Percentiles rank a stretch among this genome's conserved stretches.
phyloP scores from a whole-genome alignment of 2,797 vertebrate genomes.

The Coilia nasus region DNA sequence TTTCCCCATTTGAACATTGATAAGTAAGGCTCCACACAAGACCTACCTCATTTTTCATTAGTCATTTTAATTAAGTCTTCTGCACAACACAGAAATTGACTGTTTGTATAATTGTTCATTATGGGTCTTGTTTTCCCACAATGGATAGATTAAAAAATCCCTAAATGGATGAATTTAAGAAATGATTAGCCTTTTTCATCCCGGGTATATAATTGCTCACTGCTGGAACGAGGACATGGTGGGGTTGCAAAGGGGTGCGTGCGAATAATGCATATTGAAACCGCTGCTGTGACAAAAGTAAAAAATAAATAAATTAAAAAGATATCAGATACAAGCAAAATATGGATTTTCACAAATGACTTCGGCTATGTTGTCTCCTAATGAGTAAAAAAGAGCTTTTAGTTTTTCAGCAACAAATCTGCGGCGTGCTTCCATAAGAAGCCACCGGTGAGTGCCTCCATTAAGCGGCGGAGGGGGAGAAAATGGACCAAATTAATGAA shows the following conservation, averaged over 20 bases:
- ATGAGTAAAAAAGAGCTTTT: slow-evolving; percentile 49
- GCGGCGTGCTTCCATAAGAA: slow-evolving; percentile 37
- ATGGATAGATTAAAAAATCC: slow-evolving; percentile 78
- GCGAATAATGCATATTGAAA: slow-evolving; percentile 71
- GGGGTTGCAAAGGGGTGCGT: slow-evolving; percentile 76
- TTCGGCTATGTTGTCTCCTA: slow-evolving; percentile 50
- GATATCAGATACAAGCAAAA: slow-evolving; percentile 62
- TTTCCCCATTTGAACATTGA: slow-evolving; percentile 74
- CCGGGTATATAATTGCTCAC: slow-evolving; percentile 80
- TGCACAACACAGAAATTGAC: slow-evolving; percentile 80
- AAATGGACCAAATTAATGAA: slow-evolving; percentile 42
- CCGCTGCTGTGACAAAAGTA: slow-evolving; percentile 50
- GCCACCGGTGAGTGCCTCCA: slow-evolving; percentile 38
- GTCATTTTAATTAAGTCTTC: slow-evolving; percentile 84
- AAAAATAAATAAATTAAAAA: no score
- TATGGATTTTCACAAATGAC: slow-evolving; percentile 55
- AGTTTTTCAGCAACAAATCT: slow-evolving; percentile 43
- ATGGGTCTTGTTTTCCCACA: slow-evolving; percentile 81
- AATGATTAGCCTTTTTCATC: slow-evolving; percentile 81
- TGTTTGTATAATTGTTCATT: slow-evolving; percentile 86
- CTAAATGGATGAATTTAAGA: slow-evolving; percentile 80
- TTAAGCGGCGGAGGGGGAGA: slow-evolving; percentile 39
- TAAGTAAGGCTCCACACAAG: slow-evolving; percentile 73
- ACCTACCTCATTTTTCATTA: slow-evolving; percentile 80
- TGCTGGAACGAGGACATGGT: slow-evolving; percentile 71